phyloP scores from a whole-genome alignment of 1,140 invertebrate genomes.

The Musca vetustissima region DNA sequence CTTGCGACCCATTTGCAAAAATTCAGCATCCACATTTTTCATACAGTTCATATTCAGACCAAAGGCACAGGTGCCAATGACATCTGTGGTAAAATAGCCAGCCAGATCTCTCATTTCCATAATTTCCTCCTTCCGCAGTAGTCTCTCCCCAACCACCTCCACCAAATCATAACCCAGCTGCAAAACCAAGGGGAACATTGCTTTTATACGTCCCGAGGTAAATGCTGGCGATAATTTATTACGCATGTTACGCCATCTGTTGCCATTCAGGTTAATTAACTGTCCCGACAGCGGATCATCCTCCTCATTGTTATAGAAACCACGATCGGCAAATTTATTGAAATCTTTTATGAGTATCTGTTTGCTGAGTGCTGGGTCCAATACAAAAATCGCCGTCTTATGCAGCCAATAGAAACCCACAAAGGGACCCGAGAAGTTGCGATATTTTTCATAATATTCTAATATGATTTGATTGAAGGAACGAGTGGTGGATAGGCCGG shows the following conservation, averaged over 20 bases:
- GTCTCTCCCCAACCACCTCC: constrained; percentile 26
- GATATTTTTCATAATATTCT: constrained; percentile 40
- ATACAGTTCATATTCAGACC: constrained; percentile 58
- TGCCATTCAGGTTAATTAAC: constrained; percentile 59
- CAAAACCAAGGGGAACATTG: constrained; percentile 59
- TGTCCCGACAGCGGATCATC: constrained; percentile 59
- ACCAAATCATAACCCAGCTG: constrained; percentile 49
- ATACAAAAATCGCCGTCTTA: constrained; percentile 38
- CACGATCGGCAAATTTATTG: constrained; percentile 59
- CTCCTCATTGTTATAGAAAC: constrained; percentile 55
- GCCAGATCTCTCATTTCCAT: constrained; percentile 63
- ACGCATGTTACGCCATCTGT: constrained; percentile 63
- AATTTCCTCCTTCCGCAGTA: constrained; percentile 11
- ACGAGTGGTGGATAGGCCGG: constrained; percentile 30
- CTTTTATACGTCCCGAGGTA: constrained; percentile 64
- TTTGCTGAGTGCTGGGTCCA: constrained; percentile 55
- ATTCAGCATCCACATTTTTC: constrained; percentile 55
- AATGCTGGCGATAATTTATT: constrained; percentile 63
- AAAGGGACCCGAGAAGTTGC: constrained; percentile 37
- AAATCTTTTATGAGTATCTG: constrained; percentile 63
- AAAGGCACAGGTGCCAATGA: constrained; percentile 60
- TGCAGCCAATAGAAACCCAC: constrained; percentile 43
- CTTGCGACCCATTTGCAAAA: constrained; percentile 49
- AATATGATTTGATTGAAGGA: constrained; percentile 43
- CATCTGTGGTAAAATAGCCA: constrained; percentile 64